Conservation (phyloP, 2,797 vertebrate species). For the Argya squamiceps region DNA sequence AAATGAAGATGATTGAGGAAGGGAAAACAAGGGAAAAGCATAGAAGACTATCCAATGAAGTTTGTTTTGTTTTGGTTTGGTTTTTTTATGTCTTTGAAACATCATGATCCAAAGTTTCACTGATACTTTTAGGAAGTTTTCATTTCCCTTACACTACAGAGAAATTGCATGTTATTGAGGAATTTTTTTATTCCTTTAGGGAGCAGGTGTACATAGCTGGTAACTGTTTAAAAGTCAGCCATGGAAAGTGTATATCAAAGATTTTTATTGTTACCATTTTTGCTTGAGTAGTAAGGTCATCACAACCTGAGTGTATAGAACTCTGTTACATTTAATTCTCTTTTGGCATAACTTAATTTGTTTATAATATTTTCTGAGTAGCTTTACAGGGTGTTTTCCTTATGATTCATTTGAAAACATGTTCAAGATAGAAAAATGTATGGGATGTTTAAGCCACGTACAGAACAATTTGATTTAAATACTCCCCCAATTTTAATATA, state of each 20-base stretch:
- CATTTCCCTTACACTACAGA: neutral
- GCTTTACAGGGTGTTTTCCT: neutral
- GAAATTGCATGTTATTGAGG: neutral
- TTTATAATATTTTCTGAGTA: neutral
- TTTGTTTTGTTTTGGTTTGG: neutral
- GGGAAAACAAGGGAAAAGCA: neutral
- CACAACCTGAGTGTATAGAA: neutral
- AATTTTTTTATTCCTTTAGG: neutral
- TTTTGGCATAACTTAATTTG: neutral
- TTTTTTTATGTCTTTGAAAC: neutral
- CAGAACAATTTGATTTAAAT: neutral
- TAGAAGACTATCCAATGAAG: neutral
- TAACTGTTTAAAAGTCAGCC: neutral
- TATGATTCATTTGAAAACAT: neutral
- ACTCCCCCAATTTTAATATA: neutral
- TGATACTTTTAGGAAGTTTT: neutral
- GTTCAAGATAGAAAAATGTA: neutral
- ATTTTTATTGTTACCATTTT: neutral
- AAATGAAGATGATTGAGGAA: neutral
- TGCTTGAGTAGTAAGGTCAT: neutral
- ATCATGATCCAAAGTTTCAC: neutral
- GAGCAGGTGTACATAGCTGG: neutral
- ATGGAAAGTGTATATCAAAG: neutral
- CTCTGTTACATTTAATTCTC: neutral
- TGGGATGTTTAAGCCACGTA: neutral